Base-by-base conservation (phyloP, 64 coral and sea anemone genomes). In the Montipora capricornis region DNA sequence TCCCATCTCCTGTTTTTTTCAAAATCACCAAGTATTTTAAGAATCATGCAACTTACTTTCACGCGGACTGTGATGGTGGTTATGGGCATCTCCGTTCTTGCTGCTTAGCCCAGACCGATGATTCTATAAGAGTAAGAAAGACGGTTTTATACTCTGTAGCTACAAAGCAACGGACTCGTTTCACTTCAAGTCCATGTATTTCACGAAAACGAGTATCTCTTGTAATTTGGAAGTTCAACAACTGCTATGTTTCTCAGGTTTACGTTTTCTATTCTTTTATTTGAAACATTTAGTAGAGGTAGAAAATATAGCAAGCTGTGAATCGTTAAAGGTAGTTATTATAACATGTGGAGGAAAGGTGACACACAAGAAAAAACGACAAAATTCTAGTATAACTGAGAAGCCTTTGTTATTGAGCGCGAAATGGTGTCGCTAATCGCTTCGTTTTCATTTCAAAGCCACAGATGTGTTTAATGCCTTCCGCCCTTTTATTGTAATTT, bases 401-500 rank as follows among this genome's bases (percentile, higher is more conserved):
- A 71, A 86, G 71, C 49, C 14, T 45, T 49, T 78, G 45, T 86
- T 71, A 13, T 71, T 50, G 82, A 44, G 46, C 61, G n/a, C 45
- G 82, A 71, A 84, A 86, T 86, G 62, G 82, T 68, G 48, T 86
- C 46, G 82, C 82, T 86, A 86, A 86, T 86, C 82, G 64, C 82
- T 86, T 49, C 46, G 82, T 86, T 86, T 71, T 86, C 73, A 86
- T 86, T 86, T 86, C 62, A 71, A 86, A 86, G 82, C 82, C 82
- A 22, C 64, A 71, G 64, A 73, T 86, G 59, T 73, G 66, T 73
- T 86, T 86, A 86, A 86, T 86, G 82, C 44, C 67, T 86, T 86
- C 82, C 82, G 82, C 82, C 82, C 82, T 86, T 86, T 71, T 73
- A 86, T 86, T 86, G 82, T 86, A 86, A 86, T 86, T 86, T 86